Base-by-base conservation (phyloP, 2,797 vertebrate species). In the Acanthis flammea region DNA sequence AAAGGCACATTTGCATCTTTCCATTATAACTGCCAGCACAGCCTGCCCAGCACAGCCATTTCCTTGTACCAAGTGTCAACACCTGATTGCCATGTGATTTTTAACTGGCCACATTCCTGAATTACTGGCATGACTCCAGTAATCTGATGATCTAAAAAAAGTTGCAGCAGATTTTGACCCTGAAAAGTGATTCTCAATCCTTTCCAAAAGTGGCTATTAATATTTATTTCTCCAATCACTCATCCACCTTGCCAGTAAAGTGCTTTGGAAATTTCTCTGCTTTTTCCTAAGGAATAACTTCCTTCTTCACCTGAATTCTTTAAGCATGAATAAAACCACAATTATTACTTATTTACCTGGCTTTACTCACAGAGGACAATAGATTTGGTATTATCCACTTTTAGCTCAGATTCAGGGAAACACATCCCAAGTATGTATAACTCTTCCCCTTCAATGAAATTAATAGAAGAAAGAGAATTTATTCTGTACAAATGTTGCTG, bases 321-420 rank as follows among this genome's bases (percentile, higher is more conserved):
- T 75, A 78, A 73, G 45, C 27, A 5, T 95, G 90, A 93, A 23
- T 90, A 85, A 91, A 92, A 22, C 30, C 73, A 60, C 24, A 3
- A 19, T 17, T 28, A 63, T 73, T 95, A 88, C 25, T 88, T 94
- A 88, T 86, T 93, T 94, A 94, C 88, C 83, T 76, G 55, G 30
- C 31, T 70, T 62, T 90, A 63, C 66, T 93, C 63, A 90, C 33
- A 68, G 45, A 55, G 70, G 92, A 88, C 66, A 95, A 90, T 45
- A 53, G 55, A 48, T 51, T 37, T 25, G 5, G 18, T n/a, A 42
- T 70, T 75, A 84, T 19, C 47, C 21, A 67, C 41, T 93, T 95
- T 80, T 90, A 93, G 74, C 51, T 92, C 66, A 48, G 72, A 68
- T 24, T 51, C 70, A 88, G 31, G 22, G 73, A 88, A 93, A 66